Evolutionary conservation across 2,888 invertebrate species (phyloP), one percentile per base, ranked within the genome.

Genomic region (Bugulina stolonifera): DNA sequence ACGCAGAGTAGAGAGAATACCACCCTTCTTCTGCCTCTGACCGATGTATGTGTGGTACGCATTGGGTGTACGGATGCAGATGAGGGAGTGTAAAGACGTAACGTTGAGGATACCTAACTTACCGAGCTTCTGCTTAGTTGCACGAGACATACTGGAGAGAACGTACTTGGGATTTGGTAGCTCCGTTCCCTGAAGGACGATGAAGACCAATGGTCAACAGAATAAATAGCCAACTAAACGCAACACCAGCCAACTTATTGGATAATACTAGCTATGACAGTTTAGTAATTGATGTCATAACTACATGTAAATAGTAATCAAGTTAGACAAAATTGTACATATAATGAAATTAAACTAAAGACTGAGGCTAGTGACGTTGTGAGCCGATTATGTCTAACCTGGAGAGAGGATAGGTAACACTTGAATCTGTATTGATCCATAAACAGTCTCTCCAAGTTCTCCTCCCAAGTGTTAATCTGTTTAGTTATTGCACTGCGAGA

Each of bases 91-190:
- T 88, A 97, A 94, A 77, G 95, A 95, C 73, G 95, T 96, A 78
- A 97, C 96, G 72, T 95, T 96, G 88, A 96, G 96, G 80, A 96
- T 94, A 75, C 96, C 96, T 81, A 97, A 88, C 84, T 94, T 93
- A 87, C 95, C 94, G 81, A 97, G 87, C 69, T 93, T 94, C 81
- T 91, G 91, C 88, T 97, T 97, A 77, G 96, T 95, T 79, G 93
- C 91, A 79, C 94, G 91, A 34, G 95, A 95, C 74, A 95, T 95
- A 87, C 94, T 94, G 73, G 94, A 93, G 81, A 97, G 88, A 80
- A 97, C 88, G 77, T 94, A 94, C 96, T 97, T 97, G 71, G 96
- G 96, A 87, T 97, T 97, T 73, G 97, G 96, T 78, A 96, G 88
- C 86, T 97, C 96, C 75, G 81, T 78, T 1, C 82, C 83, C 52